Conservation (phyloP, 35 echinoderm and acorn worm genomes). For the Eucidaris tribuloides region DNA sequence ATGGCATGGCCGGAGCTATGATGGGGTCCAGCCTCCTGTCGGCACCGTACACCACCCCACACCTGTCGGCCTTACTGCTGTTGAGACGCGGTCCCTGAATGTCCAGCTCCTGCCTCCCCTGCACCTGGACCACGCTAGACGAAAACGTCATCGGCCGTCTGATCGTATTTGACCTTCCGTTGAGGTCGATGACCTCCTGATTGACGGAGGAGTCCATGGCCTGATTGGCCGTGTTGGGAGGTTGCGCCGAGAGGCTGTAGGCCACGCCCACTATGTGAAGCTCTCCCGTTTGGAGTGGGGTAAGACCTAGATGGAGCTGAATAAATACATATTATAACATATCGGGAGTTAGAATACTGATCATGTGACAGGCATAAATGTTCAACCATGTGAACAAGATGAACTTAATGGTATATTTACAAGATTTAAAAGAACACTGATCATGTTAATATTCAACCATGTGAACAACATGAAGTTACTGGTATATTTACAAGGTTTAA, state of each 20-base stretch:
- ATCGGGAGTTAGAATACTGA: too few relatives aligned
- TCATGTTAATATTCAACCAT: too few relatives aligned
- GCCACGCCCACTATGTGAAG: slow-evolving; percentile 66
- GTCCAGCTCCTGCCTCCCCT: slow-evolving; percentile 88
- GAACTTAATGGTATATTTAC: too few relatives aligned
- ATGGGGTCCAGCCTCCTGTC: slow-evolving; percentile 89
- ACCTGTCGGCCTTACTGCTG: slow-evolving; percentile 59
- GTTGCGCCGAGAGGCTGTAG: slow-evolving; percentile 72
- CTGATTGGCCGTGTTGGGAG: not conserved
- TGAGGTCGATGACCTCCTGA: slow-evolving; percentile 37
- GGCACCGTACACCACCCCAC: slow-evolving; percentile 83
- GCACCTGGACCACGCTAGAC: slow-evolving; percentile 52
- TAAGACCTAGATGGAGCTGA: slow-evolving; percentile 58
- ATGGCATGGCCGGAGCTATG: slow-evolving; percentile 82
- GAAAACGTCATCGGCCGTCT: slow-evolving; percentile 47
- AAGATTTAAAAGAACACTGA: too few relatives aligned
- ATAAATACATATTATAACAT: too few relatives aligned
- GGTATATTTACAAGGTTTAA: too few relatives aligned
- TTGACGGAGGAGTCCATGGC: slow-evolving; percentile 11
- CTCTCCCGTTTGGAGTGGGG: slow-evolving; percentile 71
- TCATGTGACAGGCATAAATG: too few relatives aligned
- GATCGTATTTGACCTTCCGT: not conserved
- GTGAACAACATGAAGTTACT: too few relatives aligned
- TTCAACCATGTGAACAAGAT: too few relatives aligned
- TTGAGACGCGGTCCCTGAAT: slow-evolving; percentile 95